A percentile compares a stretch with the other conserved stretches of the same genome.
phyloP scores from a whole-genome alignment of 2,888 invertebrate genomes.

The Meandrusa payeni region DNA sequence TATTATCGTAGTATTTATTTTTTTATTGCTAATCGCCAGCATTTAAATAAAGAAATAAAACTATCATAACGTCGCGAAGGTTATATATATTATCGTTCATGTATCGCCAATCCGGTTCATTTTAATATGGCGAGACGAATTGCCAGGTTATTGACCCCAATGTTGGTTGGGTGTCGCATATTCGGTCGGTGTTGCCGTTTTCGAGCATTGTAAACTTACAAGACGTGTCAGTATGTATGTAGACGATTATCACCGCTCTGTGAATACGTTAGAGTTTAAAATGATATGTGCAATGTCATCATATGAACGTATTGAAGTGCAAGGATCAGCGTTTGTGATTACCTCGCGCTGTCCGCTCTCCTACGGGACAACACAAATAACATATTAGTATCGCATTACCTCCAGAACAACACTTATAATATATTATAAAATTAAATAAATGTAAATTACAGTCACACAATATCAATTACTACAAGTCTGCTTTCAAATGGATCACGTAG shows the following conservation, averaged over 20 bases:
- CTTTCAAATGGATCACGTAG: no score
- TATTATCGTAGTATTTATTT: no score
- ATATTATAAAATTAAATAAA: no score
- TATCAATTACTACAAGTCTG: no score
- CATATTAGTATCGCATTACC: constrained; percentile 48
- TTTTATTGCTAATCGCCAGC: no score
- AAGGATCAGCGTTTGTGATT: constrained; percentile 73
- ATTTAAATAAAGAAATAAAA: no score
- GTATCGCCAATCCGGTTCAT: constrained; percentile 3
- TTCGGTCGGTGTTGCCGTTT: background rate
- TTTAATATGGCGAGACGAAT: constrained; percentile 4
- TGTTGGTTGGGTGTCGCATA: constrained; percentile 7
- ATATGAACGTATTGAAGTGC: constrained; percentile 58
- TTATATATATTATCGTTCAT: no score
- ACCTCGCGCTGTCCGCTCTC: constrained; percentile 87
- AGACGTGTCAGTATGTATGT: background rate
- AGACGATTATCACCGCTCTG: constrained; percentile 5
- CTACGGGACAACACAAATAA: constrained; percentile 81
- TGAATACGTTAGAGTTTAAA: background rate
- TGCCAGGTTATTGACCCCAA: constrained; percentile 1
- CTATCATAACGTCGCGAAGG: no score
- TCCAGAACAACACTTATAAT: no score
- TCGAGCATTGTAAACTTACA: constrained; percentile 2
- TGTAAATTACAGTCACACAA: no score
- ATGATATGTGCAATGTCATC: constrained; percentile 46